Evolutionary conservation across 2,113 vertebrate species (phyloP), one percentile per base, ranked within the genome.

Genomic region (Tachysurus fulvidraco): DNA sequence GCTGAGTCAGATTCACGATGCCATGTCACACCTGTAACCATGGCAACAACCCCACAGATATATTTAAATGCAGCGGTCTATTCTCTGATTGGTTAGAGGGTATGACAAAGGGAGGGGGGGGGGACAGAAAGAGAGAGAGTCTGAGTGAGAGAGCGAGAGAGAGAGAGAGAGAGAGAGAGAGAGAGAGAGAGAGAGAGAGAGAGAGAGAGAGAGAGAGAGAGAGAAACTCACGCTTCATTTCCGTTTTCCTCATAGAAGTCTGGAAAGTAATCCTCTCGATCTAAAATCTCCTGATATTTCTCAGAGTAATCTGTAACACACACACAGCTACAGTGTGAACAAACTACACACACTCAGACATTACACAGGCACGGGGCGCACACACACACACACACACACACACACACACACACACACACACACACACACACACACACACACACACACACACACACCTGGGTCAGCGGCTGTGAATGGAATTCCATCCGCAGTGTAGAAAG

Each of bases 381-480:
- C 36, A 2, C 36, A 2, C 36, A 17, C 16, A 30, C 13, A n/a
- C n/a, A n/a, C n/a, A n/a, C n/a, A n/a, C n/a, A n/a, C n/a, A n/a
- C n/a, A n/a, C n/a, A n/a, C n/a, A n/a, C n/a, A n/a, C n/a, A n/a
- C n/a, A n/a, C n/a, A n/a, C n/a, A n/a, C n/a, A n/a, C n/a, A n/a
- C n/a, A n/a, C n/a, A n/a, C n/a, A n/a, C n/a, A n/a, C n/a, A n/a
- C n/a, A n/a, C n/a, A n/a, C n/a, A n/a, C n/a, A n/a, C n/a, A n/a
- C n/a, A n/a, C n/a, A n/a, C n/a, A 30, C 36, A 28, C 19, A 81
- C 92, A 71, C 93, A 99, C 98, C 98, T 94, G 98, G 98, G 85
- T 99, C 98, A 84, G 98, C 98, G 77, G 98, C 98, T 91, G 98
- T 99, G 90, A 99, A 99, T 88, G 98, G 97, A 86, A 96, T 94